Conservation (phyloP, 1,140 invertebrate species). For the Notospermus geniculatus region DNA sequence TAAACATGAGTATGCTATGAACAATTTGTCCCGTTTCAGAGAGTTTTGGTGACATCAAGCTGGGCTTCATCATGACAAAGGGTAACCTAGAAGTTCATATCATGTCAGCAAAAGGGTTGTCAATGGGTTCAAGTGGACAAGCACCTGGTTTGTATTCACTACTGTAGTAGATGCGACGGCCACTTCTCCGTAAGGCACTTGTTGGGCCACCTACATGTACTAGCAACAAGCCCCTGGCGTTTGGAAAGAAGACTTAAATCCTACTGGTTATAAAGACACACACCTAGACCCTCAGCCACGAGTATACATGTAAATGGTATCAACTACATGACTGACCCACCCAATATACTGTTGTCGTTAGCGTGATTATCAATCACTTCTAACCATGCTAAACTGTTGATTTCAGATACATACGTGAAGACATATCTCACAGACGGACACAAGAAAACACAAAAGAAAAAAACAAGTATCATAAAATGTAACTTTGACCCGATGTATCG, state of each 20-base stretch:
- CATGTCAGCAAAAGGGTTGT: conserved; percentile 64
- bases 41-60: conserved; percentile 74
- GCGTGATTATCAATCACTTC: background rate
- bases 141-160: conserved; percentile 60
- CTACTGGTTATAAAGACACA: too few relatives aligned
- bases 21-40: too few relatives aligned
- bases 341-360: too few relatives aligned
- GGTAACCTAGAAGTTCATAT: conserved; percentile 89
- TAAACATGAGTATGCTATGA: too few relatives aligned
- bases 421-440: conserved; percentile 86
- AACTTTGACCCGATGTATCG: conserved; percentile 78
- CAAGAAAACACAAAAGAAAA: conserved; percentile 83
- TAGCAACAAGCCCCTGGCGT: too few relatives aligned
- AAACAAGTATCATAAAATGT: conserved; percentile 78
- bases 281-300: too few relatives aligned
- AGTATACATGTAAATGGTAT: too few relatives aligned
- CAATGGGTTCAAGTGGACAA: conserved; percentile 51
- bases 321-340: too few relatives aligned
- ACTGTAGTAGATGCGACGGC: too few relatives aligned
- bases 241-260: too few relatives aligned
- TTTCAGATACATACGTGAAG: conserved; percentile 87
- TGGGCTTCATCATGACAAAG: conserved; percentile 85
- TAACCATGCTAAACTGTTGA: conserved; percentile 9
- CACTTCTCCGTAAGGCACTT: too few relatives aligned
- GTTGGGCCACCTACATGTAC: too few relatives aligned